Evolutionary conservation across 2,797 vertebrate genomes (phyloP), one percentile per base, ranked within the genome.

Genomic region (Borostomias antarcticus): DNA sequence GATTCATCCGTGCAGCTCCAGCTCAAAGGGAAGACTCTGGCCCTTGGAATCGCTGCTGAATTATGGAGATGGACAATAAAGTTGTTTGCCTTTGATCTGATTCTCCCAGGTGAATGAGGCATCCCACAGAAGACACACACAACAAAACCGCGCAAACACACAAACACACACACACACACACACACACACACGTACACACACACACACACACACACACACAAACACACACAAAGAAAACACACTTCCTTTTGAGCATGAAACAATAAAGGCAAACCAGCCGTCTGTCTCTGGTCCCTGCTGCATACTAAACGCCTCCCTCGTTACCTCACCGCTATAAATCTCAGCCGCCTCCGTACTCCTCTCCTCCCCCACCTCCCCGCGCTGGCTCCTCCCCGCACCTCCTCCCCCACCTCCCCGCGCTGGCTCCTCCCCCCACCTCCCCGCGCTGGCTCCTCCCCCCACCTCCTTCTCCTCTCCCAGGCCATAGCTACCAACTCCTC

Each of bases 61-160:
- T 92, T 91, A 92, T 92, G 87, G 82, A 91, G 85, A 85, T 80
- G 54, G 78, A 82, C 88, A 89, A 90, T 91, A 89, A 89, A 91
- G 86, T 85, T 90, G 88, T 90, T 92, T 89, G 85, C 81, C 89
- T 92, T 91, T 91, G 88, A 91, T 91, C 84, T 88, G 77, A 87
- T 89, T 87, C 81, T 86, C 79, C 77, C 77, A 82, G 75, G 80
- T 83, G 81, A 86, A 78, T 8, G 69, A 65, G 15, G 17, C 4
- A 21, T 8, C 37, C 59, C 33, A 15, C 17, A 6, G 17, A 25
- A n/a, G 9, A 48, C 47, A 62, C 52, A 69, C n/a, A 35, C 37
- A 23, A 57, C 62, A 40, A 8, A 19, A 37, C n/a, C n/a, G n/a
- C n/a, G n/a, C n/a, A n/a, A n/a, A n/a, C 15, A n/a, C n/a, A n/a